Conservation (phyloP, 2,888 invertebrate species). For the Hydropsyche betteni region DNA sequence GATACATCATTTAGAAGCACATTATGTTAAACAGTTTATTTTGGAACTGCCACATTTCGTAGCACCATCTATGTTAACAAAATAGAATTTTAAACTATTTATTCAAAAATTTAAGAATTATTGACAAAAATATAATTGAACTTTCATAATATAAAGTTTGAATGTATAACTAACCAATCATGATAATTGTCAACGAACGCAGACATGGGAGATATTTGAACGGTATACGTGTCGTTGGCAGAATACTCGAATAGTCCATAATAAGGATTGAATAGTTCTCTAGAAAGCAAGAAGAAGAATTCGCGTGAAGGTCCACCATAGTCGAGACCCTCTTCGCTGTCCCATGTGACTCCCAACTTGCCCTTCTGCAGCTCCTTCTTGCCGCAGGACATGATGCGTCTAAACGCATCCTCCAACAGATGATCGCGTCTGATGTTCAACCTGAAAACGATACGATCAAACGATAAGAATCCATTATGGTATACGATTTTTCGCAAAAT, state of each 20-base stretch:
- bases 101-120: not conserved
- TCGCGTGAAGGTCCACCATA: slow-evolving; percentile 98
- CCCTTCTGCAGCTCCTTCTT: slow-evolving; percentile 96
- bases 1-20: too few relatives aligned
- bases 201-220: slow-evolving; percentile 94
- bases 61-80: not conserved
- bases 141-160: not conserved
- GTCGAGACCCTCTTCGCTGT: slow-evolving; percentile 96
- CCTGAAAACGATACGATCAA: slow-evolving; percentile 63
- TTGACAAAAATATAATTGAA: not conserved
- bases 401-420: slow-evolving; percentile 94
- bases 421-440: slow-evolving; percentile 92
- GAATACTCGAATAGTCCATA: slow-evolving; percentile 98
- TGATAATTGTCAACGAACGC: slow-evolving; percentile 97
- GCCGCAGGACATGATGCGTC: slow-evolving; percentile 94
- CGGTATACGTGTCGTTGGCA: slow-evolving; percentile 97
- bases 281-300: slow-evolving; percentile 96
- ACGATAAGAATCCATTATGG: slow-evolving; percentile 40
- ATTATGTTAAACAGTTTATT: too few relatives aligned
- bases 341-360: slow-evolving; percentile 92
- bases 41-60: too few relatives aligned
- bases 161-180: slow-evolving; percentile 78
- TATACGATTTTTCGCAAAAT: not conserved
- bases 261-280: slow-evolving; percentile 97
- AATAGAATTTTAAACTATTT: not conserved